Evolutionary conservation across 2,113 vertebrate species (phyloP).

Genomic region (Poeciliopsis retropinna): DNA sequence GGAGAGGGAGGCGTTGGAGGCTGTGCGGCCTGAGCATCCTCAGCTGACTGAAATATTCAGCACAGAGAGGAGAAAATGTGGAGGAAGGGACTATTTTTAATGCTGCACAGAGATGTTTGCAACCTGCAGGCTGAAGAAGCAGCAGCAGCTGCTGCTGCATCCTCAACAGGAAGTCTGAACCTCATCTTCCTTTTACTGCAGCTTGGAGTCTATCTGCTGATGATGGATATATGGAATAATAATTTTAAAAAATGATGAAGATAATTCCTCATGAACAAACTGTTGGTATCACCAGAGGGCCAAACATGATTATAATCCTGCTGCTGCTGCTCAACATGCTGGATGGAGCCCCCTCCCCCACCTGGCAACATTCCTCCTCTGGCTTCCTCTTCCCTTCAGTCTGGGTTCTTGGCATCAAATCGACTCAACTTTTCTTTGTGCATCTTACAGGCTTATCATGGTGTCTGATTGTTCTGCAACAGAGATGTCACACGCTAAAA

Average conservation of each 20-base stretch:
- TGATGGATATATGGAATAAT: neutral
- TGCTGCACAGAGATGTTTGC: neutral
- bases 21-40: constrained; percentile 14
- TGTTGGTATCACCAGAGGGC: constrained; percentile 37
- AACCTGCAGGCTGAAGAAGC: neutral
- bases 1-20: neutral
- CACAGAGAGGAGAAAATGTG: neutral
- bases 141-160: neutral
- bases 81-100: neutral
- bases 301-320: constrained; percentile 36
- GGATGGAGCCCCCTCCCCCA: constrained; percentile 41
- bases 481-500: constrained; percentile 19
- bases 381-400: constrained; percentile 4
- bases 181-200: neutral
- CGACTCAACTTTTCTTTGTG: constrained; percentile 26
- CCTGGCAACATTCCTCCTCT: constrained; percentile 16
- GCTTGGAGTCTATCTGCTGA: neutral
- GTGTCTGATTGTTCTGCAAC: neutral
- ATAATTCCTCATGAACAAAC: constrained; percentile 3
- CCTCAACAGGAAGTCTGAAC: neutral
- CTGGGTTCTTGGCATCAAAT: constrained; percentile 18
- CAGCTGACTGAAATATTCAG: constrained; percentile 12
- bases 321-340: constrained; percentile 46
- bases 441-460: neutral
- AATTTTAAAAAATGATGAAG: neutral